A percentile compares a stretch with the other conserved stretches of the same genome.
These are phyloP conservation scores for Cyprinodon brontotheroides DNA, from an alignment of 2,113 vertebrate genomes.

Conservation along the genomic window DNA sequence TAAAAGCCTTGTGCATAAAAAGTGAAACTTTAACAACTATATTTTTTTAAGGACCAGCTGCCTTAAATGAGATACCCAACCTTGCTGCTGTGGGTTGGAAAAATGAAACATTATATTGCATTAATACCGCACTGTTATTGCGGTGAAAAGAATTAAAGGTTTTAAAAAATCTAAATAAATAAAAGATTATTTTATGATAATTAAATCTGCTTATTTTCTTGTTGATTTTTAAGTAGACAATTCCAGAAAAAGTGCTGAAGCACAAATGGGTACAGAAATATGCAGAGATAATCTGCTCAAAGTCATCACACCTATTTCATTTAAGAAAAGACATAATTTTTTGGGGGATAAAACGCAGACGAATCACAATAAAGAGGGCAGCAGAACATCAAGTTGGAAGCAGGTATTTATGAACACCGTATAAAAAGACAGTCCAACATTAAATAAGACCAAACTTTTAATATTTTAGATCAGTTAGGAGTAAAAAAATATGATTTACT, in stretches of 20 bases:
- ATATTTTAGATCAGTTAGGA: not conserved
- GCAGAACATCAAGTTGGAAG: not conserved
- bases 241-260: not conserved
- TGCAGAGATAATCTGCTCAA: conserved; percentile 8
- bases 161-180: not conserved
- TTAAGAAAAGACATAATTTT: not conserved
- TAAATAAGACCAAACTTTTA: not conserved
- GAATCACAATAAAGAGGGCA: not conserved
- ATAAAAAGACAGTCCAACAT: not conserved
- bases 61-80: conserved; percentile 37
- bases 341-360: not conserved
- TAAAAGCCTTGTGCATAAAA: not conserved
- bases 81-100: conserved; percentile 47
- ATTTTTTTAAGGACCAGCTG: not conserved
- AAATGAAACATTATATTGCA: conserved; percentile 7
- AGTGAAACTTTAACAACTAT: not conserved
- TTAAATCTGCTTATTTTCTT: conserved; percentile 30
- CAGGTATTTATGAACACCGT: not conserved
- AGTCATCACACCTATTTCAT: not conserved
- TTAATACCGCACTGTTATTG: not conserved
- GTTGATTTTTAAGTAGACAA: not conserved
- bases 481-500: not conserved
- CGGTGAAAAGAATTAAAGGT: not conserved
- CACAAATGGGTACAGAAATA: conserved; percentile 9
- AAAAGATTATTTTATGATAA: not conserved